Conservation (phyloP, 2,888 invertebrate genomes). For the Alviniconcha strummeri region DNA sequence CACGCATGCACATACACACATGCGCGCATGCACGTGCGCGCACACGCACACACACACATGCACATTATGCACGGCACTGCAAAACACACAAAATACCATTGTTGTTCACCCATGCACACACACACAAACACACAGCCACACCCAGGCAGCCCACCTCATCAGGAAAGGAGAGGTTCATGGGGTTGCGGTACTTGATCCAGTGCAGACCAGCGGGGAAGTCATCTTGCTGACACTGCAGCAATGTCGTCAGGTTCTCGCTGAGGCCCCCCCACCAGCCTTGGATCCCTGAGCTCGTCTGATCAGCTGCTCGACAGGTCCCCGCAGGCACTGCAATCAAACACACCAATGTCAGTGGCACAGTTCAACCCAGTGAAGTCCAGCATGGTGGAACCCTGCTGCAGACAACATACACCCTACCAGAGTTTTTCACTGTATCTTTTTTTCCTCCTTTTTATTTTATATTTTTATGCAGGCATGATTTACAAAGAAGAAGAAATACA, state of each 20-base stretch:
- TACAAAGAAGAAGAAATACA: no score
- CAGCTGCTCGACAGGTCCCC: constrained; percentile 51
- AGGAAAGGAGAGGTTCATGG: constrained; percentile 90
- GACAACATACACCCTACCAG: no score
- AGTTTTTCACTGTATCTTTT: no score
- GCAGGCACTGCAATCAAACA: constrained; percentile 46
- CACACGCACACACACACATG: neutral
- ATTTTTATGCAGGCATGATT: no score
- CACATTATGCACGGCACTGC: neutral
- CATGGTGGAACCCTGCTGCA: no score
- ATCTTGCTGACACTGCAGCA: constrained; percentile 83
- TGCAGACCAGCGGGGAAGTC: constrained; percentile 89
- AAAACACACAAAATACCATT: neutral
- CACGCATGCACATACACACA: neutral
- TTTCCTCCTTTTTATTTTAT: no score
- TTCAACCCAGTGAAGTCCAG: no score
- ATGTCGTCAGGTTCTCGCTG: constrained; percentile 82
- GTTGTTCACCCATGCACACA: neutral
- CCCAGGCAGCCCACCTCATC: constrained; percentile 79
- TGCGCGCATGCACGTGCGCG: neutral
- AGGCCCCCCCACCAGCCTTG: constrained; percentile 88
- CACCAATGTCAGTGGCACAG: no score
- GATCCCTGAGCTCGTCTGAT: constrained; percentile 53
- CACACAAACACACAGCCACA: no score
- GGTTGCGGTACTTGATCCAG: constrained; percentile 90